Conservation (phyloP, 2,113 vertebrate species). For the Arvicanthis niloticus region DNA sequence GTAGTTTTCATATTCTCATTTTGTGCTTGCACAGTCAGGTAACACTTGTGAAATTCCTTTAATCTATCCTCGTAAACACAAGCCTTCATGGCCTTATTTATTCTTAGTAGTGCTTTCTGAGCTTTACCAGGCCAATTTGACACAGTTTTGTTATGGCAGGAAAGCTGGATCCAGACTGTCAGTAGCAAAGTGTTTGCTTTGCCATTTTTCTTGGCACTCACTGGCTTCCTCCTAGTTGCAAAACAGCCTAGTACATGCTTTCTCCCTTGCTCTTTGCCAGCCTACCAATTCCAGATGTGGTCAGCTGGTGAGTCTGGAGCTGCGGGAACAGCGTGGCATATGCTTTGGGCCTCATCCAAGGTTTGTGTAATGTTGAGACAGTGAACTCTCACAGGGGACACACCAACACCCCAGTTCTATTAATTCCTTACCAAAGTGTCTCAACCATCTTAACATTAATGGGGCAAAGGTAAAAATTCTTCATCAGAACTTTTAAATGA, state of each 20-base stretch:
- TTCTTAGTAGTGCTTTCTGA: constrained; percentile 11
- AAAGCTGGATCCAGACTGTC: not conserved
- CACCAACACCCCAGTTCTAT: not conserved
- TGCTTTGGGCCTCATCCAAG: constrained; percentile 5
- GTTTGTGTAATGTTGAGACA: not conserved
- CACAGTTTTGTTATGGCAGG: not conserved
- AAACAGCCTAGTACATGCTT: not conserved
- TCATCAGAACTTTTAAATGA: constrained; percentile 20
- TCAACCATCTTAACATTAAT: not conserved
- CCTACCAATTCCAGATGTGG: constrained; percentile 41
- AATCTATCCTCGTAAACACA: constrained; percentile 13
- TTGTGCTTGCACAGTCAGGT: not conserved
- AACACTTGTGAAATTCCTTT: constrained; percentile 37
- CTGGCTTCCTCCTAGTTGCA: not conserved
- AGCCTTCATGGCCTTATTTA: constrained; percentile 10
- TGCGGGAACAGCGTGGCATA: not conserved
- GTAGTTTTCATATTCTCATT: constrained; percentile 16
- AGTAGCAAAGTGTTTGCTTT: constrained; percentile 41
- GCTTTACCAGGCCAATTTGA: not conserved
- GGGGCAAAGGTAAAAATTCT: not conserved
- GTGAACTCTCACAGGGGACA: not conserved
- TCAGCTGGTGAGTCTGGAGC: not conserved
- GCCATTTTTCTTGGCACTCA: not conserved
- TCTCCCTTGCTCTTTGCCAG: not conserved
- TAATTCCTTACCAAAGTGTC: not conserved